Percentiles rank a stretch among this genome's conserved stretches.
phyloP scores from a whole-genome alignment of 2,797 vertebrate genomes.

The Molossus alvarezi region DNA sequence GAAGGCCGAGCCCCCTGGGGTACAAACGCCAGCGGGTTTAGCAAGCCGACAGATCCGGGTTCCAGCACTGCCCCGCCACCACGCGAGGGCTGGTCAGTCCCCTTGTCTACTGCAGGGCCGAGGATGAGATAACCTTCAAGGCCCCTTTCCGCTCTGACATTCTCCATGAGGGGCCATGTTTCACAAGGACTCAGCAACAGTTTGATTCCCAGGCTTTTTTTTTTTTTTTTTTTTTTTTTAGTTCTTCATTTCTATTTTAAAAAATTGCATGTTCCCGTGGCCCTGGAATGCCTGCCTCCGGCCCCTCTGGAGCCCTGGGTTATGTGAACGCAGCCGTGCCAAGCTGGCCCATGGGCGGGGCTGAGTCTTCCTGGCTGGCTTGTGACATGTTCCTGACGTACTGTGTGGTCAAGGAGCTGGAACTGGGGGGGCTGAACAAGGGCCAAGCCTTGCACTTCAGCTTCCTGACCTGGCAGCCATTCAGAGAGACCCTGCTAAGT shows the following conservation, averaged over 20 bases:
- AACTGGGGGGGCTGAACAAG: constrained; percentile 92
- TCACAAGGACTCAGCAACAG: constrained; percentile 85
- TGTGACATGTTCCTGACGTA: constrained; percentile 93
- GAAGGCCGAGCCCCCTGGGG: neutral
- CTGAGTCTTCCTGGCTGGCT: constrained; percentile 87
- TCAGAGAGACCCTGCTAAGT: constrained; percentile 95
- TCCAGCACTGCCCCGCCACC: neutral
- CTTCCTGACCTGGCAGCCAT: constrained; percentile 96
- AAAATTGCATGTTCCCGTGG: constrained; percentile 91
- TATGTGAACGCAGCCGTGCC: constrained; percentile 96
- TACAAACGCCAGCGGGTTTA: neutral
- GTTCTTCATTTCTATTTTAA: constrained; percentile 96
- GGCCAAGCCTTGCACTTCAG: constrained; percentile 96
- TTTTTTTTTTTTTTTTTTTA: constrained; percentile 82
- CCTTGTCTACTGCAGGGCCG: constrained; percentile 46
- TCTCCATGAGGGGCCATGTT: constrained; percentile 70
- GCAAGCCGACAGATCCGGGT: neutral
- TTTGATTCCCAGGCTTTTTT: constrained; percentile 95
- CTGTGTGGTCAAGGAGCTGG: constrained; percentile 93
- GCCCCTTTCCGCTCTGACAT: constrained; percentile 73
- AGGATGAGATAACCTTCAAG: constrained; percentile 67
- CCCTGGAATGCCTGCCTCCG: constrained; percentile 91
- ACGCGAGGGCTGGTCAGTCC: neutral
- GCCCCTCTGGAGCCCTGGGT: constrained; percentile 95
- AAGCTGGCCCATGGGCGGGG: constrained; percentile 90